These are phyloP conservation scores for Enteromius fasciolatus DNA, from an alignment of 2,797 vertebrate species.

Conservation along the genomic window DNA sequence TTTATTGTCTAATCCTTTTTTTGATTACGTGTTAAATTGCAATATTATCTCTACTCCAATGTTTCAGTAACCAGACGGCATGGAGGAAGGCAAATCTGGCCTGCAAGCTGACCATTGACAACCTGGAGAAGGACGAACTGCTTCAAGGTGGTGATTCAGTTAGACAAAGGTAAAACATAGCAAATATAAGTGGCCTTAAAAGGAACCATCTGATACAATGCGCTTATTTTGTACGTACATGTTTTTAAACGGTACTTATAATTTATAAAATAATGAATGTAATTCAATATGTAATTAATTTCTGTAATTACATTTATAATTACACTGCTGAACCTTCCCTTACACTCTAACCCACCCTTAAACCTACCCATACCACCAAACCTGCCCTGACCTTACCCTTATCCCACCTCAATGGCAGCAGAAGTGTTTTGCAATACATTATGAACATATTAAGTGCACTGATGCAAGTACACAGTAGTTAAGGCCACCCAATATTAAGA, in stretches of 20 bases:
- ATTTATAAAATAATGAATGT: too few relatives aligned
- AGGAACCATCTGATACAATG: neutral
- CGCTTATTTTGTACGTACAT: neutral
- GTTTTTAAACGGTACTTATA: neutral
- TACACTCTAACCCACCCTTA: neutral
- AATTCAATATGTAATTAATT: too few relatives aligned
- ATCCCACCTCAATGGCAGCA: neutral
- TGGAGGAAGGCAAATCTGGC: slow-evolving; percentile 96
- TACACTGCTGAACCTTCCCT: too few relatives aligned
- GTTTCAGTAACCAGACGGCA: slow-evolving; percentile 88
- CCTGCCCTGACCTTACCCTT: neutral
- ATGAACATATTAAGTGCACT: neutral
- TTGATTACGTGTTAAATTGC: neutral
- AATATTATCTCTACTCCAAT: neutral
- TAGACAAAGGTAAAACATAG: slow-evolving; percentile 80
- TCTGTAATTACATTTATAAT: too few relatives aligned
- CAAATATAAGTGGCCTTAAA: too few relatives aligned
- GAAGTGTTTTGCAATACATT: neutral
- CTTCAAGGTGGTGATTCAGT: slow-evolving; percentile 77
- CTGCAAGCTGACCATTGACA: slow-evolving; percentile 91
- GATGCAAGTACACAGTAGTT: neutral
- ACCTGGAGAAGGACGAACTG: slow-evolving; percentile 89
- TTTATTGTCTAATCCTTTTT: too few relatives aligned
- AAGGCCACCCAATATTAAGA: neutral
- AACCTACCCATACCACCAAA: neutral